phyloP scores from a whole-genome alignment of 2,113 vertebrate species.

The Dermatemys mawii region DNA sequence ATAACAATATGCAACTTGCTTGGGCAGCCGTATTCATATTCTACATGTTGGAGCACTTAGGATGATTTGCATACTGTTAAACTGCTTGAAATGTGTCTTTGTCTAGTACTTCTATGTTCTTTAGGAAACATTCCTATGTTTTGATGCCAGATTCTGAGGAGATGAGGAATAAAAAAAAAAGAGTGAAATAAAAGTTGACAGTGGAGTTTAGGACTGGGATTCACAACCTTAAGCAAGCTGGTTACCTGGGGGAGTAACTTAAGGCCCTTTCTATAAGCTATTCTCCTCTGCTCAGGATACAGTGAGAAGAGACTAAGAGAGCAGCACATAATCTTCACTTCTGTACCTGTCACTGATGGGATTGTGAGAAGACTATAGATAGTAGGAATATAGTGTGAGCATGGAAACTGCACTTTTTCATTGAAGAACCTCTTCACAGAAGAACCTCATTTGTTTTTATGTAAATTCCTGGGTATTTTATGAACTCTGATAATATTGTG shows the following conservation, averaged over 20 bases:
- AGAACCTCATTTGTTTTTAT: neutral
- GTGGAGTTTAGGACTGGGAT: neutral
- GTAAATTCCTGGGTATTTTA: neutral
- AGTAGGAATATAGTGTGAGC: neutral
- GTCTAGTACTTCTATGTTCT: neutral
- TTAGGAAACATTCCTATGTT: neutral
- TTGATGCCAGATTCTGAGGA: neutral
- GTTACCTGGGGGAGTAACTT: neutral
- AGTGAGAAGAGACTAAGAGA: neutral
- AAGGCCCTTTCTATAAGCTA: neutral
- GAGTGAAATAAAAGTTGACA: neutral
- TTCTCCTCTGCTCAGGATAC: neutral
- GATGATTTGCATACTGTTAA: no score
- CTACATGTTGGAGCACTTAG: no score
- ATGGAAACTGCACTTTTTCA: neutral
- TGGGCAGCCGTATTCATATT: no score
- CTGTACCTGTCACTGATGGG: accelerated
- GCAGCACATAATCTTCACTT: neutral
- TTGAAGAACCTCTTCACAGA: neutral
- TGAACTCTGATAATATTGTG: neutral
- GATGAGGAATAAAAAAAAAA: neutral
- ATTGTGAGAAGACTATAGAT: neutral
- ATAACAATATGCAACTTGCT: no score
- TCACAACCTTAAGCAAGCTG: neutral
- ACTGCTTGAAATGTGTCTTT: neutral